Evolutionary conservation across 2,888 invertebrate genomes (phyloP).

Genomic region (Amorpha juglandis): DNA sequence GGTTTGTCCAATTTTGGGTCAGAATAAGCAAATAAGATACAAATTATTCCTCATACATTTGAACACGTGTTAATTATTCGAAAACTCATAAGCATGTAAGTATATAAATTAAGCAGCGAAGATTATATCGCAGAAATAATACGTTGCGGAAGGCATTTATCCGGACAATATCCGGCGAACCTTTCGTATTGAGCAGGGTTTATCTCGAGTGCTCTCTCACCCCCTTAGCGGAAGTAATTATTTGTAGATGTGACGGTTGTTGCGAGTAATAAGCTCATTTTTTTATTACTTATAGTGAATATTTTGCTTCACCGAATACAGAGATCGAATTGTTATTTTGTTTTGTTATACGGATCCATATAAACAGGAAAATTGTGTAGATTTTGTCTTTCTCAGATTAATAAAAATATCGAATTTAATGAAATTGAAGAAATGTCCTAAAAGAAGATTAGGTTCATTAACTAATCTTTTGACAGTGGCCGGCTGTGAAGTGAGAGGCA

Average conservation of each 20-base stretch:
- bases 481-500: no score
- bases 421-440: no score
- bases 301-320: not conserved
- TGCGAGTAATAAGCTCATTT: not conserved
- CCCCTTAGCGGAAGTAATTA: slow-evolving; percentile 18
- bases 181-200: not conserved
- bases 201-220: slow-evolving; percentile 14
- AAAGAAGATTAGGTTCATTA: no score
- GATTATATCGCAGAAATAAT: slow-evolving; percentile 20
- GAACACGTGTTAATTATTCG: not conserved
- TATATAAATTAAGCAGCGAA: not conserved
- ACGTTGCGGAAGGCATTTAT: slow-evolving; percentile 10
- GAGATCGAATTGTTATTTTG: not conserved
- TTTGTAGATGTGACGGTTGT: not conserved
- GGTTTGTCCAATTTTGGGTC: no score
- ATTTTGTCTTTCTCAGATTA: no score
- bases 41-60: no score
- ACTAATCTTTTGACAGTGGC: no score
- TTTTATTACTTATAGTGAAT: not conserved
- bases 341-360: not conserved
- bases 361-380: no score
- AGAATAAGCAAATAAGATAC: no score
- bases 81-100: not conserved
- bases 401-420: no score
- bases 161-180: slow-evolving; percentile 16